phyloP scores from a whole-genome alignment of 2,888 invertebrate genomes.

The Euplagia quadripunctaria region DNA sequence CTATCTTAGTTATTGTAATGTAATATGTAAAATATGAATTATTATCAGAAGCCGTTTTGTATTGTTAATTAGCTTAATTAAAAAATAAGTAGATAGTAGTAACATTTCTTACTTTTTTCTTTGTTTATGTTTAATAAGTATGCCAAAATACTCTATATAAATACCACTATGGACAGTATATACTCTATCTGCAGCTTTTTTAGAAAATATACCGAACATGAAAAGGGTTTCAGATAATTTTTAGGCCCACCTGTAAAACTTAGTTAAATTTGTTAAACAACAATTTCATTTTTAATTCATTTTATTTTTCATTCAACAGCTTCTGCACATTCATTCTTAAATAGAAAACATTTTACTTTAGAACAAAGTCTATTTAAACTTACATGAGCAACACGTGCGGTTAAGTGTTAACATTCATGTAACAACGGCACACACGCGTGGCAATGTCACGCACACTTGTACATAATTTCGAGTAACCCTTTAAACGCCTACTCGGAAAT shows the following conservation, averaged over 20 bases:
- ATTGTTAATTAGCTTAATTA: no score
- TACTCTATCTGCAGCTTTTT: no score
- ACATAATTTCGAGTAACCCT: conserved; percentile 64
- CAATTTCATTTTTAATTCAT: not conserved
- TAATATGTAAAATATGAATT: no score
- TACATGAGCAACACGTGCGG: conserved; percentile 45
- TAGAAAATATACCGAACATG: no score
- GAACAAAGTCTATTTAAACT: conserved; percentile 24
- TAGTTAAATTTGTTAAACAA: not conserved
- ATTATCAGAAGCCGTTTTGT: no score
- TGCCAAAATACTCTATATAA: no score
- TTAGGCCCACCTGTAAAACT: not conserved
- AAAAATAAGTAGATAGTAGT: no score
- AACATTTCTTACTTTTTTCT: no score
- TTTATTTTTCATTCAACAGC: no score
- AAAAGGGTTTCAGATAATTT: not conserved
- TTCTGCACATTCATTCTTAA: not conserved
- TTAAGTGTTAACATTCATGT: conserved; percentile 55
- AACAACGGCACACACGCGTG: conserved; percentile 53
- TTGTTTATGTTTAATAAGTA: no score
- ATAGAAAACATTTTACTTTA: conserved; percentile 11
- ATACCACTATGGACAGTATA: no score
- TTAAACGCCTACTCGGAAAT: conserved; percentile 75
- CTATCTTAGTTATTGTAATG: no score
- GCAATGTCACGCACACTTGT: conserved; percentile 52